These are phyloP conservation scores for Acronicta psi DNA, from an alignment of 2,888 invertebrate genomes.

Conservation along the genomic window DNA sequence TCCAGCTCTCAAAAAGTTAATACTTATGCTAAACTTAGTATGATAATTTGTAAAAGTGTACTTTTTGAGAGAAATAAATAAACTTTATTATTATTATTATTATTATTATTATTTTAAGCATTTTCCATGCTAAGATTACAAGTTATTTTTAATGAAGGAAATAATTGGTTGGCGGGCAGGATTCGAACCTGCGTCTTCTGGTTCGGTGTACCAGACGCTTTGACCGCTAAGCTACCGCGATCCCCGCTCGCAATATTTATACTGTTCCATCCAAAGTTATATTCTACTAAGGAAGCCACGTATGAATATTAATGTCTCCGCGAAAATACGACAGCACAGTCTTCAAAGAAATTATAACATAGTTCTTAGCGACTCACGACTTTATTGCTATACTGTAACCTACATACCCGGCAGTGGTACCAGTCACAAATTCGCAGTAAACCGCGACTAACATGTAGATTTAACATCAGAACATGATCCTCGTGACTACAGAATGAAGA, in stretches of 20 bases:
- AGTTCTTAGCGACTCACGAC: conserved; percentile 17
- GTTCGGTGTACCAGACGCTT: no score
- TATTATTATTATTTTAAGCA: no score
- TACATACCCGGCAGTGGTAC: conserved; percentile 14
- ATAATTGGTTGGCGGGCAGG: no score
- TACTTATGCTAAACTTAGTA: no score
- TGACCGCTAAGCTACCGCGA: no score
- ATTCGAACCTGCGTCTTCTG: no score
- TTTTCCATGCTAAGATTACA: no score
- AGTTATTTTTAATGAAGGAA: no score
- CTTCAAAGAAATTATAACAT: conserved; percentile 30
- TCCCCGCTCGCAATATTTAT: neutral
- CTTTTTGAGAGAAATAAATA: no score
- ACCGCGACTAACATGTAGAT: conserved; percentile 24
- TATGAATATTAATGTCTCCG: conserved; percentile 34
- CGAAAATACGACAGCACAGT: conserved; percentile 11
- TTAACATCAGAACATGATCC: conserved; percentile 21
- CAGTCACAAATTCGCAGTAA: conserved; percentile 25
- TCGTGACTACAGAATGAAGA: conserved; percentile 31
- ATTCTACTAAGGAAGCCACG: conserved; percentile 23
- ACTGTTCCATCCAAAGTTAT: neutral
- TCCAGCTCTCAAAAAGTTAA: no score
- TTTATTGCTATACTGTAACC: conserved; percentile 27
- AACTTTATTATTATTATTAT: no score
- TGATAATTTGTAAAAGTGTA: no score